Evolutionary conservation across 2,888 invertebrate species (phyloP), one percentile per base, ranked within the genome.

Genomic region (Yponomeuta evonymella): DNA sequence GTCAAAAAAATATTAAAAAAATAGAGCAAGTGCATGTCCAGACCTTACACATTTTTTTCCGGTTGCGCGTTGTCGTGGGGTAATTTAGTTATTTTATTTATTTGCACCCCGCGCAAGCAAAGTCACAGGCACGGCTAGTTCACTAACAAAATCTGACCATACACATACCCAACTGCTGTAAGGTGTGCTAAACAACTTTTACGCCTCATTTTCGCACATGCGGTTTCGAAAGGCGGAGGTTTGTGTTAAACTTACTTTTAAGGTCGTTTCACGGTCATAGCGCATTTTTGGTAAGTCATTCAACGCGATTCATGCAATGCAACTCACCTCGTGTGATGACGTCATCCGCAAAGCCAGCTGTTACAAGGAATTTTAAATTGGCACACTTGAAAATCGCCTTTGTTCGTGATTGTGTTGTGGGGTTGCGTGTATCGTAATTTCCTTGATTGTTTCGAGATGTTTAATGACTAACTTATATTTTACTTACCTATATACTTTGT

Each of bases 221-320:
- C 43, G 8, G 43, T 58, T 58, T 12, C 51, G 51, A 58, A 58
- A 58, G 15, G 51, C 51, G 15, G 12, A 58, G 15, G 12, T 58
- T 58, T 58, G 15, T 58, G 51, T 15, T 58, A 12, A 58, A 3
- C 15, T 58, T 15, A 4, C 15, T 15, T 15, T 58, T 58, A 58
- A 67, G 67, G 67, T 67, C 36, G 67, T 43, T 67, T 67, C 67
- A 67, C 67, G 67, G 67, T 67, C 67, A 43, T 6, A 36, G 67
- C 67, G 43, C 36, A 15, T 67, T 67, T 67, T 67, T 43, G 67
- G 65, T 65, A 29, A 67, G 67, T 33, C 30, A 33, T 66, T 66
- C 15, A 66, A 66, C 66, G 67, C 36, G 51, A 58, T 58, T 9
- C 51, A 58, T 15, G 51, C 51, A 58, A 58, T 15, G 51, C 51